These are phyloP conservation scores for Hypolimnas misippus DNA, from an alignment of 2,888 invertebrate species.

Conservation along the genomic window DNA sequence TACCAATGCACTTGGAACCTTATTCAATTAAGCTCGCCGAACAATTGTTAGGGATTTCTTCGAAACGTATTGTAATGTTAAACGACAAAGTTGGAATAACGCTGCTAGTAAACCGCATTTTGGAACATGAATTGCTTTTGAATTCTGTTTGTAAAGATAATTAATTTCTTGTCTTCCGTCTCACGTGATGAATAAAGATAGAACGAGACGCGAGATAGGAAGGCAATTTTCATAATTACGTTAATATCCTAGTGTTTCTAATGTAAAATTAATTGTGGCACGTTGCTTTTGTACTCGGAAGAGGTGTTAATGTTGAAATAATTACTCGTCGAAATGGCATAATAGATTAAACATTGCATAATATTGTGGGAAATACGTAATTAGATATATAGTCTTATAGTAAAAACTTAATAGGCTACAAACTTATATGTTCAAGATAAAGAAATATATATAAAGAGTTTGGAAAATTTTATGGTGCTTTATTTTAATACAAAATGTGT, in stretches of 20 bases:
- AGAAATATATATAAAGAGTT: too few relatives aligned
- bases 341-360: slow-evolving; percentile 26
- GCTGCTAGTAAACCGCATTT: background rate
- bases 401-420: too few relatives aligned
- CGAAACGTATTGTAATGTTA: background rate
- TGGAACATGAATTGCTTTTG: background rate
- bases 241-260: slow-evolving; percentile 25
- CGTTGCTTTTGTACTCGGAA: slow-evolving; percentile 33
- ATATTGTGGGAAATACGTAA: background rate
- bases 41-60: slow-evolving; percentile 4
- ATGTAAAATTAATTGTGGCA: slow-evolving; percentile 38
- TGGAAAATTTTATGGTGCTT: too few relatives aligned
- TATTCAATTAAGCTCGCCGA: background rate
- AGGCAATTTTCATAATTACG: slow-evolving; percentile 30
- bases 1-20: slow-evolving; percentile 24
- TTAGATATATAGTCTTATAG: background rate
- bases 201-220: slow-evolving; percentile 4
- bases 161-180: background rate
- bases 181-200: background rate
- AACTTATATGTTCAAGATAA: too few relatives aligned
- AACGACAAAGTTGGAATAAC: background rate
- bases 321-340: slow-evolving; percentile 36
- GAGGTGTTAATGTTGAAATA: slow-evolving; percentile 40
- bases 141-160: background rate
- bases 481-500: too few relatives aligned